A percentile compares a stretch with the other conserved stretches of the same genome.
Conservation (phyloP, 2,113 vertebrate species). For the Chloebia gouldiae region DNA sequence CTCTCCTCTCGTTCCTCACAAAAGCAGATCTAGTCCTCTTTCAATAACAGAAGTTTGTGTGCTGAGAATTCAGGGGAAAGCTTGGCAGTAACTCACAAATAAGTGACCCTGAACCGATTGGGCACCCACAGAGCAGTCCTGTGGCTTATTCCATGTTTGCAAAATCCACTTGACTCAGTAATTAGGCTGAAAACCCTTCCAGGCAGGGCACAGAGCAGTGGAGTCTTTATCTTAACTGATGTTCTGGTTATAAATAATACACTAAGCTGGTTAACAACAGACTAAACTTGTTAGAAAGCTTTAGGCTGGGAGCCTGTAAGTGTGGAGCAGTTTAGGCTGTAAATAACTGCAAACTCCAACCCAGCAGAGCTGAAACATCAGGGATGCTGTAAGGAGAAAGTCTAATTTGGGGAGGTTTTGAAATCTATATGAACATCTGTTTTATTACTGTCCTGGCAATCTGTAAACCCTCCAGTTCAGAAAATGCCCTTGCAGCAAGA, state of each 20-base stretch:
- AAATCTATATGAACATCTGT: constrained; percentile 62
- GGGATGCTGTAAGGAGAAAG: not conserved
- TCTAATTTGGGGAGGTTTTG: not conserved
- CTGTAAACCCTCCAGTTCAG: constrained; percentile 1
- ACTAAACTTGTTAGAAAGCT: not conserved
- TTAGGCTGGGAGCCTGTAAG: not conserved
- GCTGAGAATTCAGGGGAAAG: not conserved
- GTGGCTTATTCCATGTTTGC: not conserved
- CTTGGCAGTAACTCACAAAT: not conserved
- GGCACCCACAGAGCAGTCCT: not conserved
- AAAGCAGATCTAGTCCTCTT: not conserved
- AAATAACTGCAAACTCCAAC: not conserved
- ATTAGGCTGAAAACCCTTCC: not conserved
- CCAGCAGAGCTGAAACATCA: not conserved
- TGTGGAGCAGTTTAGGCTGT: not conserved
- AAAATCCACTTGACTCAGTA: not conserved
- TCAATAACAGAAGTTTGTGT: not conserved
- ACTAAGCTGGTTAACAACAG: not conserved
- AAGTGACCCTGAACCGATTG: not conserved
- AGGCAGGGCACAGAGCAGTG: not conserved
- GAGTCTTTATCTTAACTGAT: not conserved
- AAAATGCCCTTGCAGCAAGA: not conserved
- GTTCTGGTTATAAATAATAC: constrained; percentile 20
- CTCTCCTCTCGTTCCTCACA: not conserved
- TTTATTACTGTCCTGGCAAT: constrained; percentile 46